phyloP scores from a whole-genome alignment of 2,888 invertebrate species.

The Petrolisthes manimaculis region DNA sequence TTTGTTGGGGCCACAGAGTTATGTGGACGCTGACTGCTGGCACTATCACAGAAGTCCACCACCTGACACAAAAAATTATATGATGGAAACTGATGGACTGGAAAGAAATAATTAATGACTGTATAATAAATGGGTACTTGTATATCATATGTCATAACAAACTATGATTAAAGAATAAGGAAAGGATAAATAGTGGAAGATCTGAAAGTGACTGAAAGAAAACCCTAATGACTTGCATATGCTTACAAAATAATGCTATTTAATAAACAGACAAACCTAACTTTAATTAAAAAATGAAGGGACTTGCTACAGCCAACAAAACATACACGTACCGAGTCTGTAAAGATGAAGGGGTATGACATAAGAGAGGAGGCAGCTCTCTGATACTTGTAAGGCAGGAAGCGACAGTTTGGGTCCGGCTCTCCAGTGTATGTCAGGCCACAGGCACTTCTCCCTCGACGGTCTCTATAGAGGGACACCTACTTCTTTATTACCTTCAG shows the following conservation, averaged over 20 bases:
- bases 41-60: constrained; percentile 37
- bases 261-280: no score
- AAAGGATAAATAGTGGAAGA: no score
- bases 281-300: no score
- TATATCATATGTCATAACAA: no score
- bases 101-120: no score
- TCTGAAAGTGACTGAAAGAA: no score
- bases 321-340: constrained; percentile 24
- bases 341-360: constrained; percentile 36
- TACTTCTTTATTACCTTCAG: constrained; percentile 31
- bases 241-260: no score
- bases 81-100: neutral
- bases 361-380: constrained; percentile 36
- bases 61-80: neutral
- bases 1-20: constrained; percentile 77
- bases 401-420: constrained; percentile 41
- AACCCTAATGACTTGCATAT: no score
- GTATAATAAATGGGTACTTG: no score
- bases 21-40: constrained; percentile 69
- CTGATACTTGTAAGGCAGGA: constrained; percentile 37
- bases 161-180: no score
- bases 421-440: constrained; percentile 2
- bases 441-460: constrained; percentile 22
- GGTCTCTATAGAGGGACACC: constrained; percentile 37
- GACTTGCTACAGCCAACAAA: no score